Evolutionary conservation across 2,888 invertebrate species (phyloP), one percentile per base, ranked within the genome.

Genomic region (Melitaea athalia): DNA sequence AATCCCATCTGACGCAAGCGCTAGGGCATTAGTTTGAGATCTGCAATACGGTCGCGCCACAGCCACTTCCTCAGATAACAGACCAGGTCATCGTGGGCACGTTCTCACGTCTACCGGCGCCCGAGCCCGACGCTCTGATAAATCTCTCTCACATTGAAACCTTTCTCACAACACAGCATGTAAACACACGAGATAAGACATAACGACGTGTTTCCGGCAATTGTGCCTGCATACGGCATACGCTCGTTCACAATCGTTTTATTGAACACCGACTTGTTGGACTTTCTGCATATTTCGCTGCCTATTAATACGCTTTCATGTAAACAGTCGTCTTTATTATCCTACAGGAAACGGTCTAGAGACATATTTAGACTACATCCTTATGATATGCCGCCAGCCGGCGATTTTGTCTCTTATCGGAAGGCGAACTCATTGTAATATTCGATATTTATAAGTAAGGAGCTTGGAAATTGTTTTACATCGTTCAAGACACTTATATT

Each of bases 1-100:
- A 49, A 57, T 42, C 42, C 43, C 63, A 47, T 50, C 63, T 69
- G 71, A 69, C 82, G 81, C 79, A 81, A 83, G 81, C 79, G 74
- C 72, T 78, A 79, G 75, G 73, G 79, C 81, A 87, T 86, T 85
- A 88, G 80, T 57, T 57, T 75, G 76, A 77, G 83, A 88, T 85
- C 86, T 84, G 85, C 85, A 80, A 82, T 82, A 82, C 87, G 84
- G 84, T 84, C 83, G 81, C 84, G 80, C 80, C 81, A 80, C 77
- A 65, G 64, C 69, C 79, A 81, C 85, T 90, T 92, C 92, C 91
- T 90, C 89, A 83, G 91, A 91, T 91, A 92, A 90, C 84, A 82
- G 74, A 78, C 80, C 81, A 77, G 82, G 80, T 80, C 80, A 83
- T 81, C 82, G 76, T 75, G 74, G 76, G 79, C 80, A 81, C 78